Evolutionary conservation across 2,797 vertebrate genomes (phyloP).

Genomic region (Galaxias olidus): DNA sequence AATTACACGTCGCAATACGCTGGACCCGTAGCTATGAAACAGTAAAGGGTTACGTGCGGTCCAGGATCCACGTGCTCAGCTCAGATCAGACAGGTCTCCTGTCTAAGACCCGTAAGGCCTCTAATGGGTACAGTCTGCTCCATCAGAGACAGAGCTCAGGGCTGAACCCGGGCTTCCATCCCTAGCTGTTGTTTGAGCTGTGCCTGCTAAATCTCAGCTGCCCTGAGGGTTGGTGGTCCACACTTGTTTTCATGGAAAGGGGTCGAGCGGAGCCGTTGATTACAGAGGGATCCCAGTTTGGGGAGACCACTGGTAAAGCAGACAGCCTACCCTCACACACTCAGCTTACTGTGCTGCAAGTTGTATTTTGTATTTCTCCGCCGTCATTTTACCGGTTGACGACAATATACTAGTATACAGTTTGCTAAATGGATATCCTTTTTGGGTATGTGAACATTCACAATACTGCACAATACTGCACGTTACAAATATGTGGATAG

Average conservation of each 20-base stretch:
- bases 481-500: too few relatives aligned
- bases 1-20: too few relatives aligned
- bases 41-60: constrained; percentile 29
- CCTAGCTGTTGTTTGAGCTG: constrained; percentile 9
- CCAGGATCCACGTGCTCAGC: constrained; percentile 28
- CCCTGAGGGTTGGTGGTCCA: constrained; percentile 23
- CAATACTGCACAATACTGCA: too few relatives aligned
- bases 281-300: constrained; percentile 18
- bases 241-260: not conserved
- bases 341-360: not conserved
- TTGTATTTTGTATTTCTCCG: too few relatives aligned
- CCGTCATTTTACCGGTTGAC: too few relatives aligned
- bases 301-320: constrained; percentile 9
- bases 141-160: constrained; percentile 17
- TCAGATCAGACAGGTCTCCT: constrained; percentile 20
- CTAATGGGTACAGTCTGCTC: constrained; percentile 30
- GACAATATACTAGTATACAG: too few relatives aligned
- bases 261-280: constrained; percentile 23
- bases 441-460: too few relatives aligned
- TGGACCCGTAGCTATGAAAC: too few relatives aligned
- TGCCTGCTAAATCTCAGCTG: not conserved
- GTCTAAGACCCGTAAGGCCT: constrained; percentile 35
- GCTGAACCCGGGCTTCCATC: constrained; percentile 21
- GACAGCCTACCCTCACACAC: constrained; percentile 1
- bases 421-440: too few relatives aligned